phyloP scores from a whole-genome alignment of 2,888 invertebrate species.

The Drosophila basisetae region DNA sequence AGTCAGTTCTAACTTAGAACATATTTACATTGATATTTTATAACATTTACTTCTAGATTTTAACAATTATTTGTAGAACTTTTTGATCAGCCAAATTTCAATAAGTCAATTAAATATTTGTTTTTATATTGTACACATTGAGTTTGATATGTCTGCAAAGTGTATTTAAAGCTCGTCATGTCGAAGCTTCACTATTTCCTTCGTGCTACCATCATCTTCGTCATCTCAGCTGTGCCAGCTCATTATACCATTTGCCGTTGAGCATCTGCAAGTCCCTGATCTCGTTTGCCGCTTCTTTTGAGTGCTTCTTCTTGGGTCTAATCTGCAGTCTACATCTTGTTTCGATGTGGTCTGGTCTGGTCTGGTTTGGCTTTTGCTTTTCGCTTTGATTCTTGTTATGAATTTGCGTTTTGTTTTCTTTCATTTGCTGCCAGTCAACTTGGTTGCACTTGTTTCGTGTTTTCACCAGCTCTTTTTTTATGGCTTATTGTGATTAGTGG shows the following conservation, averaged over 20 bases:
- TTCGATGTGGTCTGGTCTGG: conserved; percentile 12
- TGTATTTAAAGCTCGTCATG: background rate
- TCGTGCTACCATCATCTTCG: conserved; percentile 10
- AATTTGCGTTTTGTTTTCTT: conserved; percentile 39
- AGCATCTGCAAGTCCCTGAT: conserved; percentile 65
- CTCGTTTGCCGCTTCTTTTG: conserved; percentile 56
- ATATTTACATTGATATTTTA: background rate
- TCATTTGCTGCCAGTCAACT: conserved; percentile 29
- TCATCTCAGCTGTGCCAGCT: conserved; percentile 11
- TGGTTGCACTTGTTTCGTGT: conserved; percentile 61
- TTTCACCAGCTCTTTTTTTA: conserved; percentile 65
- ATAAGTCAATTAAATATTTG: background rate
- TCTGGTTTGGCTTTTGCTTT: conserved; percentile 7
- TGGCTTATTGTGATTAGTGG: conserved; percentile 59
- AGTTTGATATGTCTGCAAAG: background rate
- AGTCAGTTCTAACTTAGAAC: background rate
- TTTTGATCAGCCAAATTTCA: background rate
- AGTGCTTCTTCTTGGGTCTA: conserved; percentile 11
- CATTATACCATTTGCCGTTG: conserved; percentile 53
- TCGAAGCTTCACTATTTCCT: background rate
- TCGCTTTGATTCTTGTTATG: conserved; percentile 22
- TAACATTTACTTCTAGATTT: background rate
- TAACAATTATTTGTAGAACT: background rate
- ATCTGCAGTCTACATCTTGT: conserved; percentile 47
- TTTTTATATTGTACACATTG: background rate